Base-by-base conservation (phyloP, 2,797 vertebrate species). In the Melanotaenia maccullochi region DNA sequence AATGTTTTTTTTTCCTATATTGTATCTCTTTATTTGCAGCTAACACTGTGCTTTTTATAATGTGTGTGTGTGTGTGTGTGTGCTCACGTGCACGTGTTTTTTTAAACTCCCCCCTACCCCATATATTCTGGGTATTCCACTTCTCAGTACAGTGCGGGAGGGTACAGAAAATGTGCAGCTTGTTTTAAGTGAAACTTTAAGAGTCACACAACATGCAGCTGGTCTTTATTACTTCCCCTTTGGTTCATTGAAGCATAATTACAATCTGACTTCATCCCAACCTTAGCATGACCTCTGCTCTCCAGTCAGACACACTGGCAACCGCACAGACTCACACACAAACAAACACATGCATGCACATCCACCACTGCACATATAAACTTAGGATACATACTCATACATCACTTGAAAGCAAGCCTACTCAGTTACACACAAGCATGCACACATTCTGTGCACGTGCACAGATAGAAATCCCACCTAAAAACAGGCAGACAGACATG, bases 241-340 rank as follows among this genome's bases (percentile, higher is more conserved):
- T 95, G 92, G 91, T 95, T 95, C 93, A 94, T 93, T 95, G 93
- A 95, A 92, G 92, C 91, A 92, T 95, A 95, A 95, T 95, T 95
- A 93, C 93, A 95, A 94, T 95, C 93, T 95, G 94, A 95, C 95
- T 95, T 95, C 95, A 95, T 95, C 91, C 87, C 91, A 94, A 94
- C 94, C 94, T 93, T 94, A 94, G 92, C 85, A 89, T 94, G 93
- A 95, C 93, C 94, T 93, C 91, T 93, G 92, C 90, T 92, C 92
- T 89, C 91, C 90, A 91, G 90, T 92, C 90, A 91, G 83, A 91
- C 85, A 85, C 84, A 76, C 86, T 86, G 87, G 87, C 89, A 91
- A 86, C 73, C 81, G 76, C 73, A 65, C 78, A 67, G 73, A 69
- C 57, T 60, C 4, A 54, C 40, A 75, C 55, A 78, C 63, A 65